phyloP scores from a whole-genome alignment of 1,140 invertebrate genomes.

The Triops longicaudatus region DNA sequence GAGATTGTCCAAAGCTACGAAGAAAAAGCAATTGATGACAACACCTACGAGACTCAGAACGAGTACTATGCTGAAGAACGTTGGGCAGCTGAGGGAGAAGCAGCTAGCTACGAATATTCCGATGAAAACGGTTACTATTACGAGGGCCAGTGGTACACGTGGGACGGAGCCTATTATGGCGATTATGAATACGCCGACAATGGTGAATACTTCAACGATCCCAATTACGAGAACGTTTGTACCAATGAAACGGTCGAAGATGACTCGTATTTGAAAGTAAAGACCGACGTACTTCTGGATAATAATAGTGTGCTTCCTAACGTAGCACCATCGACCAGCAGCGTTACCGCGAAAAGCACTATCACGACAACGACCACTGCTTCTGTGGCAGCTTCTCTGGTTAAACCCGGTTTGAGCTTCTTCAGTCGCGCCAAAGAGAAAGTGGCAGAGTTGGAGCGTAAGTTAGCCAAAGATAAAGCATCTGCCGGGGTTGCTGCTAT shows the following conservation, averaged over 20 bases:
- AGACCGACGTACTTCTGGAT: not conserved
- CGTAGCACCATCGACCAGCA: not conserved
- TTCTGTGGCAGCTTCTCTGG: not conserved
- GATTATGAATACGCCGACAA: conserved; percentile 31
- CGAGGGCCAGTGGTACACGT: conserved; percentile 30
- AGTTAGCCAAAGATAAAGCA: not conserved
- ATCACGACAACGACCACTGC: not conserved
- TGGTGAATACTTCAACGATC: not conserved
- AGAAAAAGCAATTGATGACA: not conserved
- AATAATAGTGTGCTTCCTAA: not conserved
- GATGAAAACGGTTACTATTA: conserved; percentile 31
- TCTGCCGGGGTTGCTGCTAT: not conserved
- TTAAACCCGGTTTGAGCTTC: not conserved
- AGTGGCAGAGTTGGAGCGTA: not conserved
- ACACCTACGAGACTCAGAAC: conserved; percentile 13
- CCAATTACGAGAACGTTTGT: not conserved
- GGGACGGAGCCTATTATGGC: conserved; percentile 33
- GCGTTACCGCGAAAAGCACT: not conserved
- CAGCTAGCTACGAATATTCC: conserved; percentile 30
- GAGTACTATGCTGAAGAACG: conserved; percentile 30
- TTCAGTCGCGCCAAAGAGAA: not conserved
- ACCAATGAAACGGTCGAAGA: not conserved
- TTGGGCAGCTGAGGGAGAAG: conserved; percentile 27
- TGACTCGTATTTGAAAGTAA: not conserved
- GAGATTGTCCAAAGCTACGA: not conserved